Evolutionary conservation across 2,113 vertebrate species (phyloP).

Genomic region (Odontesthes bonariensis): DNA sequence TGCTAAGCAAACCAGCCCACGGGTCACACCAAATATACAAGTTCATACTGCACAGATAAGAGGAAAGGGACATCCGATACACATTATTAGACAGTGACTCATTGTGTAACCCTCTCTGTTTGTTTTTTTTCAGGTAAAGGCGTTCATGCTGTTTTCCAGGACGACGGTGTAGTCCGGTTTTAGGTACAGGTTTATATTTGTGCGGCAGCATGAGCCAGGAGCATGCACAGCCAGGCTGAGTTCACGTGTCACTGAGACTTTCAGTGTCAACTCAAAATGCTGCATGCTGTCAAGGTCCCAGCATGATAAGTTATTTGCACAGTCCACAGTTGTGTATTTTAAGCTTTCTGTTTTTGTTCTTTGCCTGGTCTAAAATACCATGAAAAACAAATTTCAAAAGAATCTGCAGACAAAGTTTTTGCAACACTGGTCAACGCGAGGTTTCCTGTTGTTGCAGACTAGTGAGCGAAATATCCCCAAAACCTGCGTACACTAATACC

Average conservation of each 20-base stretch:
- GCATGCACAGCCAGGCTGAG: slow-evolving; percentile 1
- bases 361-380: slow-evolving; percentile 1
- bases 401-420: neutral
- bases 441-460: too few species aligned
- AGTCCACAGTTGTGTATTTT: neutral
- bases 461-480: neutral
- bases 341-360: neutral
- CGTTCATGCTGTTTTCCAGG: slow-evolving; percentile 5
- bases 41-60: slow-evolving; percentile 9
- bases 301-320: neutral
- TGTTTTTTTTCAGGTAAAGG: neutral
- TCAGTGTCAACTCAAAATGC: slow-evolving; percentile 1
- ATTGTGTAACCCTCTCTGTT: neutral
- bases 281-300: neutral
- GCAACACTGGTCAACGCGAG: too few species aligned
- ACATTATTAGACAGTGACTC: too few species aligned
- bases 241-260: slow-evolving; percentile 24
- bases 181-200: slow-evolving; percentile 52
- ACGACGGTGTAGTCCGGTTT: slow-evolving; percentile 17
- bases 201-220: slow-evolving; percentile 36
- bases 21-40: neutral
- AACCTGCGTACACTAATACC: too few species aligned
- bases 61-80: neutral
- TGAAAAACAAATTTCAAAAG: neutral
- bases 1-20: neutral